Conservation (phyloP, 2,113 vertebrate species). For the Brachypteracias leptosomus region DNA sequence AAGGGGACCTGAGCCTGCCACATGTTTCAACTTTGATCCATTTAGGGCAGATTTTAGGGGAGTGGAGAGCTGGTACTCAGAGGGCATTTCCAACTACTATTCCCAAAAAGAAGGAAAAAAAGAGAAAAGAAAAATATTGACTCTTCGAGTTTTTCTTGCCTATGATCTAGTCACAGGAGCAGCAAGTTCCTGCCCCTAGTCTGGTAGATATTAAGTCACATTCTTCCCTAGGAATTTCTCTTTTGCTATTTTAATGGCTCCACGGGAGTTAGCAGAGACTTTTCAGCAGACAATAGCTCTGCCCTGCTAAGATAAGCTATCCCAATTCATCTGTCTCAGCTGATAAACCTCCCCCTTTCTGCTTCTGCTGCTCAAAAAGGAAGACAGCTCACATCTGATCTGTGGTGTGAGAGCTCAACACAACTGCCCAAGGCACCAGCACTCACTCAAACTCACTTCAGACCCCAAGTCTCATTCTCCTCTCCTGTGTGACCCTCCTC, state of each 20-base stretch:
- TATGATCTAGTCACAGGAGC: not conserved
- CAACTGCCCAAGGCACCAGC: not conserved
- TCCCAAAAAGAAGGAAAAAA: not conserved
- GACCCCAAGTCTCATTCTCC: not conserved
- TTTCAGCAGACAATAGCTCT: not conserved
- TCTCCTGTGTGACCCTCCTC: not conserved
- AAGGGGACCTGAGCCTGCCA: not conserved
- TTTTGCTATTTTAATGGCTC: slow-evolving; percentile 3
- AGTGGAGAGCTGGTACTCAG: not conserved
- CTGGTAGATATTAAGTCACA: not conserved
- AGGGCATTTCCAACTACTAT: not conserved
- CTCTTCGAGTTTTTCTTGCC: not conserved
- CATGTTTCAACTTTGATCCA: not conserved
- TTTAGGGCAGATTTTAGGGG: not conserved
- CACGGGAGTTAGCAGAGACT: not conserved
- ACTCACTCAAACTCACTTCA: not conserved
- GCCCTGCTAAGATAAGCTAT: slow-evolving; percentile 3
- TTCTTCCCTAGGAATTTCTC: slow-evolving; percentile 8
- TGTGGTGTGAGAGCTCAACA: not conserved
- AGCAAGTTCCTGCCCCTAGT: not conserved
- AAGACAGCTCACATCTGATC: not conserved
- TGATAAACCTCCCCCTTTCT: not conserved
- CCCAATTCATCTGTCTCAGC: not conserved
- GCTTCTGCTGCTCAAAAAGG: not conserved
- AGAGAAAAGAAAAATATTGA: not conserved